Evolutionary conservation across 1,140 invertebrate species (phyloP).

Genomic region (Lucilia cuprina): DNA sequence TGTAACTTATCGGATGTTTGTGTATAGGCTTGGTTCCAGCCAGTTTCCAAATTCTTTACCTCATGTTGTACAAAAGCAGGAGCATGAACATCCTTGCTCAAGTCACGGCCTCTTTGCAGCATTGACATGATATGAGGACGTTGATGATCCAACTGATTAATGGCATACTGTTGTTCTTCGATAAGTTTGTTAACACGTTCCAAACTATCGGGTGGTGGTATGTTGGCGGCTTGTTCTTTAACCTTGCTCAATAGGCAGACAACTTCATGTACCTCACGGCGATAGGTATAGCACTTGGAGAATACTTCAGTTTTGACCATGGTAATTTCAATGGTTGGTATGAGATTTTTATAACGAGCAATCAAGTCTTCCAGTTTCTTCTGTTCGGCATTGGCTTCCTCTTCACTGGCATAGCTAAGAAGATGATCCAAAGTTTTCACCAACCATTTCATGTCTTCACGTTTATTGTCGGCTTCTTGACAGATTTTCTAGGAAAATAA

Average conservation of each 20-base stretch:
- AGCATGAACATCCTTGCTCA: constrained; percentile 83
- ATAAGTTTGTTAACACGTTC: constrained; percentile 79
- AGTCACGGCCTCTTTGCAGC: constrained; percentile 87
- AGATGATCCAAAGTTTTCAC: constrained; percentile 88
- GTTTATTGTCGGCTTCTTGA: constrained; percentile 84
- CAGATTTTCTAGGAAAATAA: constrained; percentile 75
- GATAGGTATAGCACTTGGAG: constrained; percentile 90
- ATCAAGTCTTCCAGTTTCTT: constrained; percentile 83
- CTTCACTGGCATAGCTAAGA: constrained; percentile 80
- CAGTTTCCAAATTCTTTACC: constrained; percentile 82
- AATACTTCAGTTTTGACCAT: constrained; percentile 91
- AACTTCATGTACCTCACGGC: constrained; percentile 85
- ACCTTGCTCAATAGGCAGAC: constrained; percentile 77
- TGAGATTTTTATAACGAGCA: constrained; percentile 85
- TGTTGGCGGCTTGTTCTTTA: constrained; percentile 73
- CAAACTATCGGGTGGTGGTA: constrained; percentile 73
- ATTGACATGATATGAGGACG: constrained; percentile 86
- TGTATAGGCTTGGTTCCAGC: constrained; percentile 88
- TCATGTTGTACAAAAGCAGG: constrained; percentile 85
- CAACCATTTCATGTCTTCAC: constrained; percentile 94
- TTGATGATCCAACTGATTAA: constrained; percentile 85
- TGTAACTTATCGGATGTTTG: constrained; percentile 84
- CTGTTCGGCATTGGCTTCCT: constrained; percentile 80
- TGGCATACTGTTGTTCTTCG: constrained; percentile 78
- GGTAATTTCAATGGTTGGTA: constrained; percentile 90